Evolutionary conservation across 2,888 invertebrate genomes (phyloP).

Genomic region (Drosophila atripex): DNA sequence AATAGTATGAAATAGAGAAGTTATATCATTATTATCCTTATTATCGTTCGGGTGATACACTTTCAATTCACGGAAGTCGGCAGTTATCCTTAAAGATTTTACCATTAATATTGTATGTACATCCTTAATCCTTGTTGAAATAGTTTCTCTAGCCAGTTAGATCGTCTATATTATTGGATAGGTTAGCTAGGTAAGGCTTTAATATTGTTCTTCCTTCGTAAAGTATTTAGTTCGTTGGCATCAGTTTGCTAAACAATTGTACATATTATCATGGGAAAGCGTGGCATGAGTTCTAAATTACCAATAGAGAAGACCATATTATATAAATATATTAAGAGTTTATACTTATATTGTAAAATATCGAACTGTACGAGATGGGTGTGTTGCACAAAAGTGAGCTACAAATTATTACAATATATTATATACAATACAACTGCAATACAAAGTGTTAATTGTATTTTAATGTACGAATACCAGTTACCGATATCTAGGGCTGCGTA

Average conservation of each 20-base stretch:
- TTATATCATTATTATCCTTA: background rate
- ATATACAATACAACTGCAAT: constrained; percentile 22
- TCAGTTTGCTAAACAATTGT: constrained; percentile 21
- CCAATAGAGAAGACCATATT: constrained; percentile 34
- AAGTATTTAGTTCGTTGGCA: constrained; percentile 6
- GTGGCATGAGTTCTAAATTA: constrained; percentile 77
- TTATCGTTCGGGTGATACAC: constrained; percentile 27
- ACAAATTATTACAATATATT: constrained; percentile 3
- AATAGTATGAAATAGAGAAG: background rate
- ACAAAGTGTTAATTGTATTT: constrained; percentile 41
- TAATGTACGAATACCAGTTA: constrained; percentile 26
- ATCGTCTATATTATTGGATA: constrained; percentile 6
- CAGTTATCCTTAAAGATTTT: background rate
- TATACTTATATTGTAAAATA: constrained; percentile 19
- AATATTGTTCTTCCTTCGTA: constrained; percentile 24
- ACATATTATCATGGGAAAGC: constrained; percentile 53
- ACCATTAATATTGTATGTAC: background rate
- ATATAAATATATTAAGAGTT: constrained; percentile 10
- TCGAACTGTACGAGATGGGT: background rate
- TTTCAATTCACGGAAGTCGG: constrained; percentile 4
- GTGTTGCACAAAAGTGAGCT: constrained; percentile 8
- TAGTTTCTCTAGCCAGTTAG: background rate
- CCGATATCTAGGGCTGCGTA: constrained; percentile 29
- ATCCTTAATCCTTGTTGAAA: background rate
- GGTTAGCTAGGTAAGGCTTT: constrained; percentile 10